Evolutionary conservation across 1,140 invertebrate genomes (phyloP).

Genomic region (Bombyx mandarina): DNA sequence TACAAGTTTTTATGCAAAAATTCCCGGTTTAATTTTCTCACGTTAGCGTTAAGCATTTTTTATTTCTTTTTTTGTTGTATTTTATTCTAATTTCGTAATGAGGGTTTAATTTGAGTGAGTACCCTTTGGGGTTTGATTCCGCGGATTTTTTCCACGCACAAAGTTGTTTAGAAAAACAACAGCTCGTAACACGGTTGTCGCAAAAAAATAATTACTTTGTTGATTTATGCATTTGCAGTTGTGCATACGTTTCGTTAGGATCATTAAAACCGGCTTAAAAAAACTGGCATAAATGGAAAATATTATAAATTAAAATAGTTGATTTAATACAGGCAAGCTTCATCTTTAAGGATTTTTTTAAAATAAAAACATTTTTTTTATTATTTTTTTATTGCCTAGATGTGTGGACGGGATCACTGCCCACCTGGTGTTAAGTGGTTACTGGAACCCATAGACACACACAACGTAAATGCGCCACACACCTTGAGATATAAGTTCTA

Average conservation of each 20-base stretch:
- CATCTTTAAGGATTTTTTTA: no score
- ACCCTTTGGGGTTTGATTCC: conserved; percentile 67
- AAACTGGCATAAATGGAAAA: no score
- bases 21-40: conserved; percentile 61
- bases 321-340: no score
- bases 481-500: no score
- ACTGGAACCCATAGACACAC: no score
- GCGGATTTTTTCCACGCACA: conserved; percentile 36
- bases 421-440: no score
- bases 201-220: conserved; percentile 62
- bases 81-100: conserved; percentile 41
- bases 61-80: conserved; percentile 46
- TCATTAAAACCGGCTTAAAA: no score
- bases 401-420: no score
- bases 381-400: no score
- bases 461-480: no score
- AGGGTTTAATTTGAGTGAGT: conserved; percentile 66
- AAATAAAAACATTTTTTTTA: no score
- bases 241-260: conserved; percentile 27
- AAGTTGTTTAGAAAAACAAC: conserved; percentile 63
- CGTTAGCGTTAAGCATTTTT: conserved; percentile 32
- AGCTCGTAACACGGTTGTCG: conserved; percentile 65
- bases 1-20: conserved; percentile 33
- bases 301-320: no score
- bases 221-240: conserved; percentile 59